phyloP scores from a whole-genome alignment of 2,113 vertebrate species.

The Macrotis lagotis region DNA sequence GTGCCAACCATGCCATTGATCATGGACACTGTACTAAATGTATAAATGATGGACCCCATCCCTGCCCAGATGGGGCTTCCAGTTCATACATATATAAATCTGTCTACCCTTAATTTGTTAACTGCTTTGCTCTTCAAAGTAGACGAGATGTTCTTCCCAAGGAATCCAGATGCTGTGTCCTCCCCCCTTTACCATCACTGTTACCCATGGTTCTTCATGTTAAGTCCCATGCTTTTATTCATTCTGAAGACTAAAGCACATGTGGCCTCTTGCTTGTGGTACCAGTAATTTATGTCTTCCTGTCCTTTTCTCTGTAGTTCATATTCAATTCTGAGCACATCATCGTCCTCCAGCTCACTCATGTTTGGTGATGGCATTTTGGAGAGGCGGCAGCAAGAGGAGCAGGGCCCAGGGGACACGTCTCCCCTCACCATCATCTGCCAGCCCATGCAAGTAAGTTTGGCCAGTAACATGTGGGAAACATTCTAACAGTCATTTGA shows the following conservation, averaged over 20 bases:
- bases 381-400: conserved; percentile 90
- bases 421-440: conserved; percentile 90
- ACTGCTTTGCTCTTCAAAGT: background rate
- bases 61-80: conserved; percentile 7
- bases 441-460: conserved; percentile 92
- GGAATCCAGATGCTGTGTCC: background rate
- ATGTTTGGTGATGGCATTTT: conserved; percentile 86
- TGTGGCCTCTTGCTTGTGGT: accelerated
- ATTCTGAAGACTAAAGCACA: background rate
- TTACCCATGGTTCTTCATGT: background rate
- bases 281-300: background rate
- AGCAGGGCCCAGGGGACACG: conserved; percentile 85
- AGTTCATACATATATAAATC: background rate
- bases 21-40: conserved; percentile 34
- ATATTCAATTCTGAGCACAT: conserved; percentile 91
- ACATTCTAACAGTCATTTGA: background rate
- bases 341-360: conserved; percentile 81
- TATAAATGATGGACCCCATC: background rate
- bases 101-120: background rate
- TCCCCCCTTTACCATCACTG: accelerated
- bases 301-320: conserved; percentile 86
- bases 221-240: background rate
- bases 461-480: accelerated
- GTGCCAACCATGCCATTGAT: conserved; percentile 1
- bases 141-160: background rate